Percentiles rank a stretch among this genome's conserved stretches.
phyloP scores from a whole-genome alignment of 2,797 vertebrate species.

The Vipera ursinii region DNA sequence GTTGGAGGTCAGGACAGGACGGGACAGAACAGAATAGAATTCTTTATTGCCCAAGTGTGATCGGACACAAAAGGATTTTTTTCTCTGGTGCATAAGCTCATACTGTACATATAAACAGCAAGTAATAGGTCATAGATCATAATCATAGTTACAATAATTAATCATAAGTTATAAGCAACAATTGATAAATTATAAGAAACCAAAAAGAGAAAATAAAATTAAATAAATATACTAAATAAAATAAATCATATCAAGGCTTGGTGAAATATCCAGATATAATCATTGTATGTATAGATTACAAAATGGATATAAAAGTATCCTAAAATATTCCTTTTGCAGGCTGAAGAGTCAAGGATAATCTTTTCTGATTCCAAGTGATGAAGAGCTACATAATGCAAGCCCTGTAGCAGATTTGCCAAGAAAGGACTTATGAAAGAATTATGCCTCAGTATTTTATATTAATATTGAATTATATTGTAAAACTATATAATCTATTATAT shows the following conservation, averaged over 20 bases:
- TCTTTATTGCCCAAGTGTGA: background rate
- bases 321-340: background rate
- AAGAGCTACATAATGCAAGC: background rate
- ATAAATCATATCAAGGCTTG: background rate
- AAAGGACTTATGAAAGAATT: background rate
- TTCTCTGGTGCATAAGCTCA: background rate
- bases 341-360: background rate
- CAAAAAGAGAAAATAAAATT: background rate
- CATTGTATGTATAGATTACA: background rate
- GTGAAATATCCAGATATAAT: background rate
- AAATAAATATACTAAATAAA: background rate
- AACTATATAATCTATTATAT: background rate
- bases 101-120: background rate
- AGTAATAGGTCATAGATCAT: background rate
- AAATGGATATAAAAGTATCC: background rate
- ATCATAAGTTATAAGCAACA: background rate
- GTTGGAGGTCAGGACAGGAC: no score
- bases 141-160: background rate
- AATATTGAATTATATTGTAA: background rate
- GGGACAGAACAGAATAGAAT: background rate
- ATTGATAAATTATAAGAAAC: background rate
- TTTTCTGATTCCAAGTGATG: background rate
- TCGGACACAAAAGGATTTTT: background rate
- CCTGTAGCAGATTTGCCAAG: no score
- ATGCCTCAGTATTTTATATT: background rate